phyloP scores from a whole-genome alignment of 1,140 invertebrate species.

The Drosophila nasuta region DNA sequence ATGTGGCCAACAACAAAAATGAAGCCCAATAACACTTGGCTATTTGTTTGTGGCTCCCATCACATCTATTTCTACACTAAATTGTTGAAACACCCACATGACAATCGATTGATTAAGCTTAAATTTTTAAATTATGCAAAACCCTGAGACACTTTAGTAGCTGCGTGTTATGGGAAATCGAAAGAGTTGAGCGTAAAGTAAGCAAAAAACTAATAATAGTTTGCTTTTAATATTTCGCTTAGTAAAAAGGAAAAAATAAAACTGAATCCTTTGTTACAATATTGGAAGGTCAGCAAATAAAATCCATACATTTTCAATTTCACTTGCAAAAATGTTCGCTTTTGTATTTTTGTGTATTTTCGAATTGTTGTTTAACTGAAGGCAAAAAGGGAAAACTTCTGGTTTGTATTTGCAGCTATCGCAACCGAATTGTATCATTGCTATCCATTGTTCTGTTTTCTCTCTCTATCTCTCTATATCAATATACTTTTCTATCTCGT shows the following conservation, averaged over 20 bases:
- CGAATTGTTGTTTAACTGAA: conserved; percentile 13
- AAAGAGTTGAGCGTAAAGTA: neutral
- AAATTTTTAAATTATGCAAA: neutral
- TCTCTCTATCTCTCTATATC: neutral
- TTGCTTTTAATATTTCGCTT: conserved; percentile 5
- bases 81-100: conserved; percentile 20
- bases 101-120: neutral
- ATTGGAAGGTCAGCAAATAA: conserved; percentile 10
- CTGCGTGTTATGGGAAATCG: neutral
- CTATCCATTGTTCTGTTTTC: conserved; percentile 34
- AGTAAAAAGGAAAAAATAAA: neutral
- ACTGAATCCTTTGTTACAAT: conserved; percentile 18
- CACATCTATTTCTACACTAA: conserved; percentile 26
- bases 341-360: conserved; percentile 7
- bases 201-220: conserved; percentile 5
- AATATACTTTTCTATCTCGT: no score
- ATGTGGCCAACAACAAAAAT: conserved; percentile 33
- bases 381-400: conserved; percentile 24
- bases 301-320: conserved; percentile 26
- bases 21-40: conserved; percentile 51
- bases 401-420: conserved; percentile 25
- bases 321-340: conserved; percentile 17
- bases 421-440: conserved; percentile 44
- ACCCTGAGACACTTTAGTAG: neutral
- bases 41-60: conserved; percentile 43